Base-by-base conservation (phyloP, 1,140 invertebrate genomes). In the Drosophila santomea region DNA sequence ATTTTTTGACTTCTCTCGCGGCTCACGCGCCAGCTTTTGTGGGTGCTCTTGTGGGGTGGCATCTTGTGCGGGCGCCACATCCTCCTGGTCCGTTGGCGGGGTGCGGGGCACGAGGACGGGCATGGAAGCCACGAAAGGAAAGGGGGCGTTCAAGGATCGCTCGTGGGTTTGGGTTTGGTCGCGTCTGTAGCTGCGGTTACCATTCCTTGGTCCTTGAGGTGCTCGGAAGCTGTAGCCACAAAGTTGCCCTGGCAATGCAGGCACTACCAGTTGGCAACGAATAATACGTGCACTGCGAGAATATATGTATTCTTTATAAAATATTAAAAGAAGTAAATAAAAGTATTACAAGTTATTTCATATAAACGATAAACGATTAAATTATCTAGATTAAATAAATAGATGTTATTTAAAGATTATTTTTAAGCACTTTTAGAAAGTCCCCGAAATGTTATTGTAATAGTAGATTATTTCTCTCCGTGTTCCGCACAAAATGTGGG, bases 1-100 rank as follows among this genome's bases (percentile, higher is more conserved):
- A 88, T 86, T 88, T 88, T 89, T 82, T 88, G 71, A 80, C 78
- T 80, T 71, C 45, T 68, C 62, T 66, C 71, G 80, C 61, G 57
- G 54, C 73, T 76, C 73, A 75, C 72, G 73, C 61, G 61, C 61
- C 73, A 76, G 55, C 48, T 39, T 75, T 64, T 66, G 73, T 62
- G 60, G 60, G 36, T 8, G 17, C 38, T n/a, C 38, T 20, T 20
- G 20, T 11, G 60, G 35, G 12, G 25, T 44, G 20, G 25, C 11
- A 47, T 8, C 10, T 50, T 15, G 8, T 20, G 45, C n/a, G 20
- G 25, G 8, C 28, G 28, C 6, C 28, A 28, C 7, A 28, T 28
- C 20, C 20, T 20, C 28, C 28, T 35, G 45, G 28, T n/a, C 3
- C n/a, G 3, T 20, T 10, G 43, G 8, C 8, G 17, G 23, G 10